Conservation (phyloP, 2,113 vertebrate genomes). For the Aleadryas rufinucha region DNA sequence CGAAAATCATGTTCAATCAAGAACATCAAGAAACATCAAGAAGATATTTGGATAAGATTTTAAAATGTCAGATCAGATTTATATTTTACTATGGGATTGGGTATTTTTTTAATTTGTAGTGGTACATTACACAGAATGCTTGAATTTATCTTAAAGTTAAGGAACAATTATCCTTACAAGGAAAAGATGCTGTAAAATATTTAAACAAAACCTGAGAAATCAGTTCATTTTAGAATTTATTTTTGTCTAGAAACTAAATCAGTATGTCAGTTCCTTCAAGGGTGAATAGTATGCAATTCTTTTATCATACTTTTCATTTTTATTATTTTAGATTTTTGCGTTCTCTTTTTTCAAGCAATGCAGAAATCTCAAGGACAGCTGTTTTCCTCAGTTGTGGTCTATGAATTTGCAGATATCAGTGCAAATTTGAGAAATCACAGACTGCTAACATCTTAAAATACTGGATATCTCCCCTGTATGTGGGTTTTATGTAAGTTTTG, state of each 20-base stretch:
- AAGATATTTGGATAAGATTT: not conserved
- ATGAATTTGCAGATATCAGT: not conserved
- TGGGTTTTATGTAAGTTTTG: not conserved
- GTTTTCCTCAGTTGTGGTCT: not conserved
- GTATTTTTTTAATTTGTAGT: not conserved
- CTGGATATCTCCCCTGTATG: not conserved
- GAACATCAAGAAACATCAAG: not conserved
- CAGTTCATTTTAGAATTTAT: not conserved
- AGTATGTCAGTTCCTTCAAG: not conserved
- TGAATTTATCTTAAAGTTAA: not conserved
- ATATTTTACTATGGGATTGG: not conserved
- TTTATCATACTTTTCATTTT: not conserved
- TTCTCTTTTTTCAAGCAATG: not conserved
- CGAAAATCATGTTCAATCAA: not conserved
- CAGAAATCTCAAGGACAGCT: not conserved
- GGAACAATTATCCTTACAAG: not conserved
- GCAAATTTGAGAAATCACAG: not conserved
- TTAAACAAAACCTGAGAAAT: not conserved
- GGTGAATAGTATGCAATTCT: not conserved
- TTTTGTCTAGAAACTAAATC: not conserved
- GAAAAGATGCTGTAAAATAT: not conserved
- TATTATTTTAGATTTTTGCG: not conserved
- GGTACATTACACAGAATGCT: not conserved
- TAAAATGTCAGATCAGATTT: not conserved
- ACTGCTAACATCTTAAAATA: not conserved